A percentile compares a stretch with the other conserved stretches of the same genome.
Conservation (phyloP, 2,888 invertebrate species). For the Drosophila buzzatii region DNA sequence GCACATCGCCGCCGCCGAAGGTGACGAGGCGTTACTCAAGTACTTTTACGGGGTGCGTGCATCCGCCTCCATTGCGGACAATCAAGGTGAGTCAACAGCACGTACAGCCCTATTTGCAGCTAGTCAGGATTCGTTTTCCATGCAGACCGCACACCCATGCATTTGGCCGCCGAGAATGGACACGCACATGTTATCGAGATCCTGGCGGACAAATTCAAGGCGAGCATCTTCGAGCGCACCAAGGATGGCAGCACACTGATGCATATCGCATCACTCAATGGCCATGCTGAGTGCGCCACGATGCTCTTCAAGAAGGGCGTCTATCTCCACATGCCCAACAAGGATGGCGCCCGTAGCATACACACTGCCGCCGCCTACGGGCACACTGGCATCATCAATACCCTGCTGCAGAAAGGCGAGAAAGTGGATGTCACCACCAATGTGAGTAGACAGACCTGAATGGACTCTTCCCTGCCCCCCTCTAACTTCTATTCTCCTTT, state of each 20-base stretch:
- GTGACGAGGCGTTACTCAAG: slow-evolving; percentile 97
- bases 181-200: slow-evolving; percentile 98
- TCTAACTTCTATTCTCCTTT: not conserved
- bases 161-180: slow-evolving; percentile 98
- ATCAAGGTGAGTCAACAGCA: slow-evolving; percentile 89
- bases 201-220: slow-evolving; percentile 98
- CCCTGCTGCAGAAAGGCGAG: slow-evolving; percentile 97
- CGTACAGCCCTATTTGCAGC: not conserved
- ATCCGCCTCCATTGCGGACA: slow-evolving; percentile 96
- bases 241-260: slow-evolving; percentile 99
- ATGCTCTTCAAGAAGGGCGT: slow-evolving; percentile 99
- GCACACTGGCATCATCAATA: slow-evolving; percentile 98
- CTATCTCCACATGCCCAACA: slow-evolving; percentile 99
- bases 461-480: not conserved
- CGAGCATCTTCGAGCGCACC: slow-evolving; percentile 97
- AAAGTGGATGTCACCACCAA: slow-evolving; percentile 98
- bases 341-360: slow-evolving; percentile 96
- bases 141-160: slow-evolving; percentile 97
- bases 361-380: slow-evolving; percentile 99
- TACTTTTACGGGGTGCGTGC: slow-evolving; percentile 98
- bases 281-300: slow-evolving; percentile 99
- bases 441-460: slow-evolving; percentile 86
- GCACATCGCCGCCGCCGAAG: slow-evolving; percentile 97
- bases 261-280: slow-evolving; percentile 98
- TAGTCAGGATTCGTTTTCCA: not conserved